Evolutionary conservation across 1,140 invertebrate species (phyloP).

Genomic region (Procambarus virginalis): DNA sequence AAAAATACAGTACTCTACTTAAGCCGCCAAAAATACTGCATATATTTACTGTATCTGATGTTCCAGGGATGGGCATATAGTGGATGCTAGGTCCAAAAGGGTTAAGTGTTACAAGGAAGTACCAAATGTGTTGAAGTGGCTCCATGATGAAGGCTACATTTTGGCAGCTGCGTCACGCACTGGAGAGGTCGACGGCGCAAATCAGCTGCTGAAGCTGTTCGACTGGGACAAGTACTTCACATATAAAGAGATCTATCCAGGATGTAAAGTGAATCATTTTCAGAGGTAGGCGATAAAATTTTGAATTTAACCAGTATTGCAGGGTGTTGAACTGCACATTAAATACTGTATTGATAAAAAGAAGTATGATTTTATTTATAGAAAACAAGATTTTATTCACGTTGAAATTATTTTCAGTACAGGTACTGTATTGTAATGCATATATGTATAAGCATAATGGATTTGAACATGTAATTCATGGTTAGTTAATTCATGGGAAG

Average conservation of each 20-base stretch:
- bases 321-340: too few species aligned
- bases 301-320: not conserved
- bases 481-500: too few species aligned
- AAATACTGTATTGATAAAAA: too few species aligned
- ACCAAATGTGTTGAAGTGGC: constrained; percentile 78
- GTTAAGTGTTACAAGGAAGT: constrained; percentile 80
- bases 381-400: too few species aligned
- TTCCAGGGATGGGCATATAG: constrained; percentile 76
- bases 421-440: too few species aligned
- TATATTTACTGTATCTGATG: not conserved
- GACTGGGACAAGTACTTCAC: constrained; percentile 83
- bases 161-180: constrained; percentile 83
- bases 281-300: constrained; percentile 76
- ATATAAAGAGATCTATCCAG: constrained; percentile 85
- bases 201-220: constrained; percentile 81
- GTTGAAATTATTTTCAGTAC: too few species aligned
- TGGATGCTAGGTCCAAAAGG: constrained; percentile 76
- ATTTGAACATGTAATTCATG: too few species aligned
- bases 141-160: constrained; percentile 78
- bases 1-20: too few species aligned
- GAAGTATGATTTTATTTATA: too few species aligned
- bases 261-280: constrained; percentile 83
- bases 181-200: constrained; percentile 80
- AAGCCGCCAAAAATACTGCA: too few species aligned
- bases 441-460: too few species aligned